A percentile compares a stretch with the other conserved stretches of the same genome.
These are phyloP conservation scores for Agrochola litura DNA, from an alignment of 2,888 invertebrate species.

Conservation along the genomic window DNA sequence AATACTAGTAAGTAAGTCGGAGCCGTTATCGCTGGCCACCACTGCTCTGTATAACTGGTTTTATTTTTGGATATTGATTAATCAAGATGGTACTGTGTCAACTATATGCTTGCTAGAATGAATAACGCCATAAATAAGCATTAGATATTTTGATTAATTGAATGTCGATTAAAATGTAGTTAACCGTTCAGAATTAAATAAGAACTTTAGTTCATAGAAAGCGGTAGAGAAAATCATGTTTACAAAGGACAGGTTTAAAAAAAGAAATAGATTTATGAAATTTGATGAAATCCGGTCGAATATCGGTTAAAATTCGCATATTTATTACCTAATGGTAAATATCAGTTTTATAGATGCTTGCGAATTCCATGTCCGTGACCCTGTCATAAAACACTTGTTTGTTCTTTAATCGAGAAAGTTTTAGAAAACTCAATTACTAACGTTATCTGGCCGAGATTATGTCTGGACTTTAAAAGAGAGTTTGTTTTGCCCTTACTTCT, in stretches of 20 bases:
- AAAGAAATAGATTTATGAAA: no score
- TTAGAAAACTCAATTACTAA: not conserved
- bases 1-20: no score
- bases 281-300: not conserved
- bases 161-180: not conserved
- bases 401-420: slow-evolving; percentile 17
- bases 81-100: not conserved
- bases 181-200: slow-evolving; percentile 8
- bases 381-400: not conserved
- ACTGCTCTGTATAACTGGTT: not conserved
- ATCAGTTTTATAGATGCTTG: not conserved
- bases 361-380: slow-evolving; percentile 2
- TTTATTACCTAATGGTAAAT: not conserved
- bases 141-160: not conserved
- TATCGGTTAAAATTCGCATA: not conserved
- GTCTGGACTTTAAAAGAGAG: no score
- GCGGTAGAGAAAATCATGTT: not conserved
- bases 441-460: not conserved
- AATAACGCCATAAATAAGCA: not conserved
- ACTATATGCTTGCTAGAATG: not conserved
- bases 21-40: no score
- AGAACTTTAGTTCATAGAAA: not conserved
- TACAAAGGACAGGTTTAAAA: no score
- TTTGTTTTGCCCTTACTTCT: no score
- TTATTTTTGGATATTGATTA: not conserved